Evolutionary conservation across 2,888 invertebrate genomes (phyloP).

Genomic region (Zootermopsis nevadensis): DNA sequence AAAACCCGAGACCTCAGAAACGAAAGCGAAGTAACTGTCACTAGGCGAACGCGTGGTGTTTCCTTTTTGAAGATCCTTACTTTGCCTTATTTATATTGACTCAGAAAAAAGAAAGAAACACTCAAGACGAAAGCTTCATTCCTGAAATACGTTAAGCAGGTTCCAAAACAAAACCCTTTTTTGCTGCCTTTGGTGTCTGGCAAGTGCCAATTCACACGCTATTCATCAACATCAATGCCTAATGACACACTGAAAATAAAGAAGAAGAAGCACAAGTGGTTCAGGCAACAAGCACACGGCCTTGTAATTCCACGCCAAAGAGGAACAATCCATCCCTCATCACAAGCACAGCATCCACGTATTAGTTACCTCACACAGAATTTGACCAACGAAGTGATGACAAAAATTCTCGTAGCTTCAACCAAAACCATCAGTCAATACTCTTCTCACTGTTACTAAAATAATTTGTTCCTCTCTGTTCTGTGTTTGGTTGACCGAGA

Average conservation of each 20-base stretch:
- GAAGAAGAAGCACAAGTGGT: neutral
- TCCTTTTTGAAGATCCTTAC: too few species aligned
- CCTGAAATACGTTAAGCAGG: too few species aligned
- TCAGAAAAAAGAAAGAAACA: too few species aligned
- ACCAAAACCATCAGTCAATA: neutral
- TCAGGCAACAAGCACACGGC: neutral
- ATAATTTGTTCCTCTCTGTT: neutral
- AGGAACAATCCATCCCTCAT: slow-evolving; percentile 9
- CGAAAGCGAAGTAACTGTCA: too few species aligned
- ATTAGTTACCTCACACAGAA: slow-evolving; percentile 7
- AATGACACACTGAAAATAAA: neutral
- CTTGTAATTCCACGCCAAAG: slow-evolving; percentile 14
- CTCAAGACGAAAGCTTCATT: too few species aligned
- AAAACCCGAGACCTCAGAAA: too few species aligned
- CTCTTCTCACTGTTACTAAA: neutral
- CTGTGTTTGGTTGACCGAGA: neutral
- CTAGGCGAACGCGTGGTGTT: too few species aligned
- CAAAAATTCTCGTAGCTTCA: neutral
- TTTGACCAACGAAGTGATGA: neutral
- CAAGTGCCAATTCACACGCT: slow-evolving; percentile 39
- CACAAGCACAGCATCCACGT: neutral
- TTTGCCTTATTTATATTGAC: too few species aligned
- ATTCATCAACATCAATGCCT: slow-evolving; percentile 41
- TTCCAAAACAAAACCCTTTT: too few species aligned
- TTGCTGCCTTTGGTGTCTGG: neutral